Conservation (phyloP, 1,140 invertebrate species). For the Atta colombica region DNA sequence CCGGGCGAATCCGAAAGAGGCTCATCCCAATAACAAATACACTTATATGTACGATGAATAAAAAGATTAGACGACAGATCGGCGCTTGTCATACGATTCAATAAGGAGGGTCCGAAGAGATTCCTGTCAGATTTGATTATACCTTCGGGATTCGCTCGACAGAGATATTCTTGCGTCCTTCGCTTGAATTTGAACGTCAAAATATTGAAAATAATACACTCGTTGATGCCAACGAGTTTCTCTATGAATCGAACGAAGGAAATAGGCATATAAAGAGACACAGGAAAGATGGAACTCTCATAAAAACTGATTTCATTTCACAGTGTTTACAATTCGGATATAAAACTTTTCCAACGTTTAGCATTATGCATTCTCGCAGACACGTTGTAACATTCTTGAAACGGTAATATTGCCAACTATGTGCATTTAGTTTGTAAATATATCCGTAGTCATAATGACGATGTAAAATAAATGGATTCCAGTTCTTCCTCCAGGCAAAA, state of each 20-base stretch:
- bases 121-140: constrained; percentile 50
- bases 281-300: constrained; percentile 7
- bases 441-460: constrained; percentile 5
- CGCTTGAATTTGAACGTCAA: constrained; percentile 24
- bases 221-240: not conserved
- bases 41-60: constrained; percentile 66
- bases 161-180: not conserved
- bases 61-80: constrained; percentile 59
- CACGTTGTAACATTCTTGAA: constrained; percentile 11
- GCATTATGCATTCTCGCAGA: constrained; percentile 11
- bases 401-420: constrained; percentile 7
- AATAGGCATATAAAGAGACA: constrained; percentile 8
- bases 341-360: constrained; percentile 7
- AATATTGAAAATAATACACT: constrained; percentile 45
- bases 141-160: constrained; percentile 3
- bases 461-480: constrained; percentile 15
- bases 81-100: constrained; percentile 50
- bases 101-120: constrained; percentile 5
- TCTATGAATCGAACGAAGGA: not conserved
- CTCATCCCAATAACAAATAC: constrained; percentile 75
- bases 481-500: constrained; percentile 9
- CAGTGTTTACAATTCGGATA: constrained; percentile 28
- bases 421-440: constrained; percentile 23
- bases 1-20: constrained; percentile 62
- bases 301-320: constrained; percentile 36